phyloP scores from a whole-genome alignment of 2,888 invertebrate species.

The Lomographa bimaculata region DNA sequence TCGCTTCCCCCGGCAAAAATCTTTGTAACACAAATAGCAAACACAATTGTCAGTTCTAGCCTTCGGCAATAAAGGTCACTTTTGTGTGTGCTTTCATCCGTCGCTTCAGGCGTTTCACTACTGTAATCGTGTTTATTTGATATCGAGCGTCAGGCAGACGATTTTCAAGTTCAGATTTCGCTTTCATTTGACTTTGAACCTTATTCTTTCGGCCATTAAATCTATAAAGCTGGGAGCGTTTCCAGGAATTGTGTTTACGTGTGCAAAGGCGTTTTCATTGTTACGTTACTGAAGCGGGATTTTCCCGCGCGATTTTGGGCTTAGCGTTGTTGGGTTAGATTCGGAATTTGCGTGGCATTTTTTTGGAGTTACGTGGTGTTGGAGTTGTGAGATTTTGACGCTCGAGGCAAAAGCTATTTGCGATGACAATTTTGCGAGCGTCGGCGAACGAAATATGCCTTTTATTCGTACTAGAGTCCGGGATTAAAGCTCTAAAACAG shows the following conservation, averaged over 20 bases:
- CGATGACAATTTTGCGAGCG: conserved; percentile 82
- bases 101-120: conserved; percentile 65
- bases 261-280: conserved; percentile 82
- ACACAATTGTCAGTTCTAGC: conserved; percentile 51
- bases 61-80: conserved; percentile 45
- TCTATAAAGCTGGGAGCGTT: conserved; percentile 56
- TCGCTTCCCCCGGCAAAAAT: conserved; percentile 80
- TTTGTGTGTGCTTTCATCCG: conserved; percentile 39
- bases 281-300: conserved; percentile 63
- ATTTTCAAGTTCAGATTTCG: conserved; percentile 83
- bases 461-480: conserved; percentile 78
- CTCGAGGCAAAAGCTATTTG: conserved; percentile 80
- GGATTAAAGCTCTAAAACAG: conserved; percentile 82
- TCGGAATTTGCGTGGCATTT: conserved; percentile 32
- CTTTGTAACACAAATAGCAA: conserved; percentile 55
- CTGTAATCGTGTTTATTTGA: conserved; percentile 74
- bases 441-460: conserved; percentile 82
- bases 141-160: conserved; percentile 83
- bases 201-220: conserved; percentile 62
- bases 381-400: conserved; percentile 38
- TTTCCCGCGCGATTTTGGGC: conserved; percentile 27
- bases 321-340: conserved; percentile 31
- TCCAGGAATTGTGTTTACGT: conserved; percentile 76
- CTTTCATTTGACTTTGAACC: conserved; percentile 68
- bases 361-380: conserved; percentile 45